These are phyloP conservation scores for Muschampia plurimacula DNA, from an alignment of 2,888 invertebrate genomes.

Conservation along the genomic window DNA sequence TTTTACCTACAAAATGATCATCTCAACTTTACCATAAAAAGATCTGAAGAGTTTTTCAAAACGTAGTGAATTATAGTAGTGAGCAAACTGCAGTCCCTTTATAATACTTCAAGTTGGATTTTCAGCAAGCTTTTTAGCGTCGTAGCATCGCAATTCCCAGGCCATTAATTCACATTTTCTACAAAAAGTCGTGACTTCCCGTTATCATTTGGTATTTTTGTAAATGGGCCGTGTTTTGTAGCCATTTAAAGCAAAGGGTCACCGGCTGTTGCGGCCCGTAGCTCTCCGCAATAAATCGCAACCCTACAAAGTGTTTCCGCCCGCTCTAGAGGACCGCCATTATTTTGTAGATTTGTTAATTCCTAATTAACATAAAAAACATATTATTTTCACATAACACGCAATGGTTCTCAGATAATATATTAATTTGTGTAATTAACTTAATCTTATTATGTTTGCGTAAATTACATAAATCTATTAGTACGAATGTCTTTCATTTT, in stretches of 20 bases:
- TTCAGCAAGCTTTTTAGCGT: constrained; percentile 5
- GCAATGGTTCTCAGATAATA: constrained; percentile 18
- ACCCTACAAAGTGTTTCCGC: constrained; percentile 79
- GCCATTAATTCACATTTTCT: constrained; percentile 30
- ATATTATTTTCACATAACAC: constrained; percentile 32
- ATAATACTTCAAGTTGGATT: background rate
- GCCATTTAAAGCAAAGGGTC: constrained; percentile 81
- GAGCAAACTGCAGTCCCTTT: background rate
- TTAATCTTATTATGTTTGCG: background rate
- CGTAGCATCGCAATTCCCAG: constrained; percentile 25
- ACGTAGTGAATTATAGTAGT: background rate
- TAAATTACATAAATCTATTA: background rate
- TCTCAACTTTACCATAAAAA: no score
- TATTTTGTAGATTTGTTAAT: constrained; percentile 49
- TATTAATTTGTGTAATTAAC: background rate
- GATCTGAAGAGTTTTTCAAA: background rate
- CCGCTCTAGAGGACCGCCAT: constrained; percentile 49
- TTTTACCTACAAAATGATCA: no score
- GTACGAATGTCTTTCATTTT: no score
- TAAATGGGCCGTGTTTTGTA: constrained; percentile 82
- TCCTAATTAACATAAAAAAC: constrained; percentile 47
- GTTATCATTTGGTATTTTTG: constrained; percentile 70
- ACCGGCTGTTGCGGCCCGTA: constrained; percentile 64
- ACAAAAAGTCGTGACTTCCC: constrained; percentile 54
- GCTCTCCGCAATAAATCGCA: constrained; percentile 81